Percentiles rank a stretch among this genome's conserved stretches.
These are phyloP conservation scores for Watsonalla binaria DNA, from an alignment of 2,888 invertebrate species.

Conservation along the genomic window DNA sequence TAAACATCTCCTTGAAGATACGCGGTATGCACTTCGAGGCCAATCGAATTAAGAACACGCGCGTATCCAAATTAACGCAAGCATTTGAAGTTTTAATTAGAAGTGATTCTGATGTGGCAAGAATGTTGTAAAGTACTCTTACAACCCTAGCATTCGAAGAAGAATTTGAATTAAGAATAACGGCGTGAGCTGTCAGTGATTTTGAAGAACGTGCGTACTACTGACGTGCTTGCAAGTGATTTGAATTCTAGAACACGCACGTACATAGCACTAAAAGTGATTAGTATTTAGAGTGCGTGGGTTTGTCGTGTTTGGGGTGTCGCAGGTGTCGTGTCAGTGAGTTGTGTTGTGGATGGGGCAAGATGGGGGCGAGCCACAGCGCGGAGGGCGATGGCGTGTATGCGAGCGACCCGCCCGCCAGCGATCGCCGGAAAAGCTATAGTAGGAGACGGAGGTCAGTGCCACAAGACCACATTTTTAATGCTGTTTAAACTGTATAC, in stretches of 20 bases:
- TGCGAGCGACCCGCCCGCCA: constrained; percentile 73
- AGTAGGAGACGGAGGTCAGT: constrained; percentile 66
- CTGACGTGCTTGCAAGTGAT: not conserved
- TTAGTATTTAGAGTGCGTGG: not conserved
- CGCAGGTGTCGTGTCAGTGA: constrained; percentile 58
- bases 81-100: not conserved
- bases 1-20: constrained; percentile 14
- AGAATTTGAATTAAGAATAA: not conserved
- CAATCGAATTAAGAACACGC: too few species aligned
- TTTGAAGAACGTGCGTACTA: not conserved
- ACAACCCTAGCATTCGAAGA: not conserved
- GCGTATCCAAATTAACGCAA: not conserved
- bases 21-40: too few species aligned
- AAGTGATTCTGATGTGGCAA: not conserved
- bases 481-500: too few species aligned
- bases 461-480: not conserved
- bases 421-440: constrained; percentile 56
- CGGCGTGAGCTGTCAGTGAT: not conserved
- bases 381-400: constrained; percentile 71
- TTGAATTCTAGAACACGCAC: not conserved
- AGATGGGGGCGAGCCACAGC: constrained; percentile 75
- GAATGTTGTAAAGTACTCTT: not conserved
- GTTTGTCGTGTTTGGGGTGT: constrained; percentile 41
- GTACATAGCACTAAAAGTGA: not conserved
- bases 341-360: constrained; percentile 71